These are phyloP conservation scores for Hecatera dysodea DNA, from an alignment of 2,888 invertebrate species.

Conservation along the genomic window DNA sequence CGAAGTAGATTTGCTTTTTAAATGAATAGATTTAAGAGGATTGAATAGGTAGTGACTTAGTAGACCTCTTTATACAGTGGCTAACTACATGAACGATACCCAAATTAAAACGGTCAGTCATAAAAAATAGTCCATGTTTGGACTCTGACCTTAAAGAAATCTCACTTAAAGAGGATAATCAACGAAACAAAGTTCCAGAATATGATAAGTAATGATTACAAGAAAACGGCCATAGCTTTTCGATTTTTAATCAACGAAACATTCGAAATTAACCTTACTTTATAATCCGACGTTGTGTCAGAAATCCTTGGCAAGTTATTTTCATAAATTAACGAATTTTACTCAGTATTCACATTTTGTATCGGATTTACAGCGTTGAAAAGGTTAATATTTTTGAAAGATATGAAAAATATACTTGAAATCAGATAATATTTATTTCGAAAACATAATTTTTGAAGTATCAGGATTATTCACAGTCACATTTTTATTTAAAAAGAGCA, in stretches of 20 bases:
- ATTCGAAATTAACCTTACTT: constrained; percentile 47
- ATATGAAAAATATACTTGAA: not conserved
- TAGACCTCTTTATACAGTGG: not conserved
- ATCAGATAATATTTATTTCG: not conserved
- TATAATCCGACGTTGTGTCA: constrained; percentile 33
- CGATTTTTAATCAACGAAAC: constrained; percentile 37
- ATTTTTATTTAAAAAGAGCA: not conserved
- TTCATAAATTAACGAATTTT: constrained; percentile 43
- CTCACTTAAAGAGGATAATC: not conserved
- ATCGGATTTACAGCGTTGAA: constrained; percentile 1
- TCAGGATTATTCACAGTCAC: not conserved
- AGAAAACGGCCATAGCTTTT: constrained; percentile 23
- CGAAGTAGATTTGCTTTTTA: not conserved
- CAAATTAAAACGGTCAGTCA: not conserved
- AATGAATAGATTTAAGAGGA: too few relatives aligned
- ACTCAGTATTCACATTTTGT: constrained; percentile 15
- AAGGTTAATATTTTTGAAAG: not conserved
- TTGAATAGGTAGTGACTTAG: not conserved
- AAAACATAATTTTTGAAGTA: not conserved
- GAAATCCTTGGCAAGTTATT: constrained; percentile 37
- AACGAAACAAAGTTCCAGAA: constrained; percentile 4
- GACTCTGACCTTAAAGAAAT: too few relatives aligned
- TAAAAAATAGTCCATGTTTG: not conserved
- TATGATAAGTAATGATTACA: constrained; percentile 15
- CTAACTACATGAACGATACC: not conserved